Conservation (phyloP, 2,797 vertebrate species). For the Pantherophis vulpinus region DNA sequence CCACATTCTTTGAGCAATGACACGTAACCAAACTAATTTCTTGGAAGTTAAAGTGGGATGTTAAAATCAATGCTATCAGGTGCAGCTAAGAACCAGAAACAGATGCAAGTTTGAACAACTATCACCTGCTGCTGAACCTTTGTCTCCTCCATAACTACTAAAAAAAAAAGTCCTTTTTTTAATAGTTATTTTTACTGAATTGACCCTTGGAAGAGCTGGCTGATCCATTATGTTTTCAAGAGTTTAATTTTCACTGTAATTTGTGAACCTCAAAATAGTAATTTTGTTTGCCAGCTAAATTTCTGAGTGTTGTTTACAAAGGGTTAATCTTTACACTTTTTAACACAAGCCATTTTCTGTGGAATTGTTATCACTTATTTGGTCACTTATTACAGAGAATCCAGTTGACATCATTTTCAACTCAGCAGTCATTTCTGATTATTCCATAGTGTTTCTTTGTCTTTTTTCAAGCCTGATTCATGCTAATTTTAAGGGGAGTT, state of each 20-base stretch:
- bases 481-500: not conserved
- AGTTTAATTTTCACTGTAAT: not conserved
- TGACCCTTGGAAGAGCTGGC: not conserved
- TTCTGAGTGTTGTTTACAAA: not conserved
- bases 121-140: not conserved
- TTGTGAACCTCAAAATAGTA: not conserved
- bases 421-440: not conserved
- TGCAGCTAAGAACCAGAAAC: not conserved
- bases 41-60: not conserved
- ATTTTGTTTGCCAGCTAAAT: not conserved
- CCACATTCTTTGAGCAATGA: not conserved
- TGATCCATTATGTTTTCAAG: not conserved
- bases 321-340: not conserved
- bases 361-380: not conserved
- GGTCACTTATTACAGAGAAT: not conserved
- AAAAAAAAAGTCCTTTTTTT: not conserved
- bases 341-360: not conserved
- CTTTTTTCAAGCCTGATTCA: not conserved
- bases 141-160: not conserved
- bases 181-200: not conserved
- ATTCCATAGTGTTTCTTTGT: not conserved
- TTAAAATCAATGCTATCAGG: fast-evolving
- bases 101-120: not conserved
- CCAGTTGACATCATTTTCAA: not conserved
- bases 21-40: not conserved